Percentiles rank a stretch among this genome's conserved stretches.
Evolutionary conservation across 2,113 vertebrate species (phyloP).

Genomic region (Trematomus loennbergii): DNA sequence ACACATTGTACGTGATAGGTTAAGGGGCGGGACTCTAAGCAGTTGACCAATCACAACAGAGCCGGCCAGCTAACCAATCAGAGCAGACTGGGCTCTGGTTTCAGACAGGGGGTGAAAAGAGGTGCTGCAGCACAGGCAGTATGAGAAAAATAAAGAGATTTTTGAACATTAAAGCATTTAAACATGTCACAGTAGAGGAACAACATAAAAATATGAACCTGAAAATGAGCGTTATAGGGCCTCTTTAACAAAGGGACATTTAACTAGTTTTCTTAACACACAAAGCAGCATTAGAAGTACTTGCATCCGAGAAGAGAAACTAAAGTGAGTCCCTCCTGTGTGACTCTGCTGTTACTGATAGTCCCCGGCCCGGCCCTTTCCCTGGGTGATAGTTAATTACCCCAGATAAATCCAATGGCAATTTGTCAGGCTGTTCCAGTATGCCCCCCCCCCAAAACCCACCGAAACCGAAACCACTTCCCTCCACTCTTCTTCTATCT

Average conservation of each 20-base stretch:
- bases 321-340: conserved; percentile 20
- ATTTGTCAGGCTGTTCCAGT: conserved; percentile 76
- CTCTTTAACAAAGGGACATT: not conserved
- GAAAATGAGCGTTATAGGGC: too few relatives aligned
- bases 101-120: too few relatives aligned
- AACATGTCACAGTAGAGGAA: too few relatives aligned
- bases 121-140: too few relatives aligned
- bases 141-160: too few relatives aligned
- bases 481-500: conserved; percentile 66
- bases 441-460: conserved; percentile 26
- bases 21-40: too few relatives aligned
- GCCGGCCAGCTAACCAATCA: too few relatives aligned
- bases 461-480: conserved; percentile 48
- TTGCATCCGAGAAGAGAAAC: not conserved
- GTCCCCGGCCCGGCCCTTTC: conserved; percentile 52
- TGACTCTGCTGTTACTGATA: conserved; percentile 38
- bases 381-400: conserved; percentile 80
- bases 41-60: too few relatives aligned
- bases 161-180: too few relatives aligned
- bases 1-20: too few relatives aligned
- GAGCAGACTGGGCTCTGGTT: too few relatives aligned
- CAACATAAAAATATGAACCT: too few relatives aligned
- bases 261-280: not conserved
- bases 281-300: not conserved
- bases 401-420: conserved; percentile 78